Base-by-base conservation (phyloP, 2,113 vertebrate species). In the Heliornis fulica region DNA sequence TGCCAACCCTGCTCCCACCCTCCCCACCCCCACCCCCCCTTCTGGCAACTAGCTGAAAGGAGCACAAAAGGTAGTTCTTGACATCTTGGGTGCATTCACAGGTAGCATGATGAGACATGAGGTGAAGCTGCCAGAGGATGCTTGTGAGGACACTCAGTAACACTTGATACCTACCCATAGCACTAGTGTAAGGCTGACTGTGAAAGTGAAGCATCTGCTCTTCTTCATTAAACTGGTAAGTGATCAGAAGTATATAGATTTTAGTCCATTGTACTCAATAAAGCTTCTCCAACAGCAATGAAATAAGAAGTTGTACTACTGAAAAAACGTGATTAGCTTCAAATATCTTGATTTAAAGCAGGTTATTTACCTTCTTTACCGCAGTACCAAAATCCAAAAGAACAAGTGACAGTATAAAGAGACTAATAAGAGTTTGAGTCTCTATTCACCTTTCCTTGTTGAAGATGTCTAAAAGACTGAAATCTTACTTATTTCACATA, bases 111-210 rank as follows among this genome's bases (percentile, higher is more conserved):
- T 2, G 26, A 89, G 54, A 34, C 31, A 20, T 0, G 4, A 72
- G 25, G 11, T 51, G 51, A 63, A 82, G 29, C 18, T 82, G 26
- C 26, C 54, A 56, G 32, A 69, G 15, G 22, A 26, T 59, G 15
- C 7, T 48, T 8, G 69, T 57, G 18, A 57, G 56, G 11, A 79
- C 3, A 14, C 8, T 46, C 38, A 15, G 22, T 28, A 43, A 31
- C 1, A 4, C 2, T 29, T 80, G 3, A 26, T 50, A 34, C 34
- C 9, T 34, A 60, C 11, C 2, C 2, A 31, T 5, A 51, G 13
- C n/a, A 68, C 4, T 5, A 31, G 5, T 5, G 2, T 32, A 57
- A 80, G 22, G 40, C 4, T 75, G 36, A 78, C 60, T 53, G 48
- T 28, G 11, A 83, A 89, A 89, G 11, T 2, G 1, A 90, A 88